Base-by-base conservation (phyloP, 2,888 invertebrate genomes). In the Isotomurus palustris region DNA sequence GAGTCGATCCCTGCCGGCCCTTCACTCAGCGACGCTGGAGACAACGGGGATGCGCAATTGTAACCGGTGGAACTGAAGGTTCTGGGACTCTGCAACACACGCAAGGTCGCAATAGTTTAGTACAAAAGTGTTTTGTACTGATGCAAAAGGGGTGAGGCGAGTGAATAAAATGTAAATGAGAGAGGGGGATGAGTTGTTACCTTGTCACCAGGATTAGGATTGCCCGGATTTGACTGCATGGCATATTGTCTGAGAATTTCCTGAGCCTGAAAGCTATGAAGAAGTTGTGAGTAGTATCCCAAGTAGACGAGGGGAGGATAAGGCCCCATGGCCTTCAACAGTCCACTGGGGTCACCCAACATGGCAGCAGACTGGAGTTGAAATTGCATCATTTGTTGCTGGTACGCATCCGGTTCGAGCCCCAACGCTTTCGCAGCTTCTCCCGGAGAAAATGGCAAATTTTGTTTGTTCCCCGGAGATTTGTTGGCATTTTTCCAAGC, bases 211-310 rank as follows among this genome's bases (percentile, higher is more conserved):
- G 61, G 70, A 19, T 68, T 56, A 14, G 69, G 60, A 40, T 64
- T 62, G 21, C 60, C 36, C n/a, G 52, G 51, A 32, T 45, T 58
- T 60, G 71, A 71, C 60, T 72, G 72, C 29, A 72, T 64, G 50
- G 72, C 72, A 56, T 71, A 71, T 56, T 71, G 72, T 28, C 72
- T 66, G 32, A 72, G 63, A 28, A 72, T 67, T 67, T 72, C 72
- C 64, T 73, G 72, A 60, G 72, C 72, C 63, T 72, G 72, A 57
- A 71, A 72, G 35, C 69, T 69, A 43, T 73, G 73, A n/a, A 73
- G 58, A 19, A 73, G 66, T 58, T 72, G 72, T 22, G 72, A 71
- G 53, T 73, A 72, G 53, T 72, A 72, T 27, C 71, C 72, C 17
- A 73, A 47, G 48, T 72, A 72, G 22, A 72, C 67, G 71, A 71